Evolutionary conservation across 1,140 invertebrate species (phyloP), one percentile per base, ranked within the genome.

Genomic region (Drosophila sulfurigaster): DNA sequence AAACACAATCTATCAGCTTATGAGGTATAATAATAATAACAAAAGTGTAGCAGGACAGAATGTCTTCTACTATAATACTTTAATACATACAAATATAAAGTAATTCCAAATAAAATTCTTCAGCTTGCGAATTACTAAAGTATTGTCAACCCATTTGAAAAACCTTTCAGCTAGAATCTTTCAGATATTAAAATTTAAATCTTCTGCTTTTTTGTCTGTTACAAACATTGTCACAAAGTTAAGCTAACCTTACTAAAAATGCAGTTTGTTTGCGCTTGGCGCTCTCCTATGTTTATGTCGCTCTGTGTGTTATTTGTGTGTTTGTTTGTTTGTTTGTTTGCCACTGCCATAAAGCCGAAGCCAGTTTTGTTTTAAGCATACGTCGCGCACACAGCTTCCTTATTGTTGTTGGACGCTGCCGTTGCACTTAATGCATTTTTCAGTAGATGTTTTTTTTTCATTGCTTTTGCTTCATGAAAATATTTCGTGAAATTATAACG

Each of bases 401-500:
- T 67, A 68, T 78, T 52, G 59, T 63, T 59, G 81, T 25, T 25
- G n/a, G n/a, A n/a, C n/a, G 56, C 46, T 4, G 65, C 48, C 60
- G 70, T 59, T 68, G 76, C 80, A 80, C 83, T 87, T 88, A 80
- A 87, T 87, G 82, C 83, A 88, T 87, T 87, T 87, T 87, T 86
- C 82, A 86, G 82, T 87, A 86, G 82, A 78, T 87, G 75, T 75
- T 85, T 79, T 76, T 86, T 86, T 32, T 32, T 32, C 20, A 25
- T 32, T 32, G 30, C 7, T 6, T 32, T 32, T 38, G 35, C 35
- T 32, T 68, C 78, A 75, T 89, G 78, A 83, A 88, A 88, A 88
- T 88, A 88, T 88, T 89, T 88, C 78, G 81, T 89, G 60, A 88
- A 88, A 88, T 88, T 88, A 88, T 88, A 88, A 88, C 83, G 69